Base-by-base conservation (phyloP, 37 sponge, comb jelly and placozoan species). In the Mnemiopsis leidyi region DNA sequence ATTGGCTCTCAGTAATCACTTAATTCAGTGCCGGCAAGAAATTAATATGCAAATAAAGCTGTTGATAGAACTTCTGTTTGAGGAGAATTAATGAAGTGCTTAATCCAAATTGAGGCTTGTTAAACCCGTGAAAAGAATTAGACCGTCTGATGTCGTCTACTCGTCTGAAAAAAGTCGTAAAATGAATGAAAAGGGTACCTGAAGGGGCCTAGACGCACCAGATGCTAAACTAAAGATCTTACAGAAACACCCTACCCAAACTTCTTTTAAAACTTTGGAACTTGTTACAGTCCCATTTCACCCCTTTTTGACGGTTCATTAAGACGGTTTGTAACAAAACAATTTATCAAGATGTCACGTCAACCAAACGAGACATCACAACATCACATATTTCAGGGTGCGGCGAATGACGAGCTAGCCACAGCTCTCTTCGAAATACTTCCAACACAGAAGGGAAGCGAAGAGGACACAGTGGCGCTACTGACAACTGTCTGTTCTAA, bases 391-490 rank as follows among this genome's bases (percentile, higher is more conserved):
- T 23, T 21, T 20, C 61, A 85, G 90, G 90, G 90, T 18, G 29
- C 48, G 5, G 90, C 90, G 29, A 85, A 37, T 40, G 30, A 28
- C 26, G 90, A 85, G 40, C 24, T 85, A 38, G 90, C 90, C 2
- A 85, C 90, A 0, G 25, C 30, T 1, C 90, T 85, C 2, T 85
- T 85, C 61, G 90, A 85, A 23, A 40, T 85, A 7, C 90, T 85
- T 25, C 90, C 90, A 20, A 3, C 35, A 20, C 61, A 37, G 23
- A 85, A 38, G n/a, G 90, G 90, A 5, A 9, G 36, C 90, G 90
- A 85, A 61, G 90, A 85, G 29, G 90, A 85, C 26, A 9, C 39
- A 18, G 35, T 85, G 36, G 39, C 90, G n/a, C 90, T 85, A 26
- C 48, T 85, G 48, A 85, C 61, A n/a, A 85, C 36, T 39, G 90